phyloP scores from a whole-genome alignment of 2,113 vertebrate species.

The Embiotoca jacksoni region DNA sequence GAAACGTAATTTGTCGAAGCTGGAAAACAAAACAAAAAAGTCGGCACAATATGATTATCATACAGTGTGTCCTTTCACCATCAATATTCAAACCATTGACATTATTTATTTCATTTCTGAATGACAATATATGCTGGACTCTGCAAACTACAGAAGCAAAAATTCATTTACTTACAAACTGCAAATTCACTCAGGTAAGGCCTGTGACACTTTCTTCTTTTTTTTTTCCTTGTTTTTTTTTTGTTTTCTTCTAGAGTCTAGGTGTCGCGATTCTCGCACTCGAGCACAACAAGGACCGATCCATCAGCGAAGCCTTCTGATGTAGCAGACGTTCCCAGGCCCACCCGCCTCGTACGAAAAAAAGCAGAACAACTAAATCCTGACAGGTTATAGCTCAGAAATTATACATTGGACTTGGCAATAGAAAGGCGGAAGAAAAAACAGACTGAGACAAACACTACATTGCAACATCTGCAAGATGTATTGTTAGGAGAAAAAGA shows the following conservation, averaged over 20 bases:
- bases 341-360: constrained; percentile 47
- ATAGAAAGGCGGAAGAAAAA: constrained; percentile 74
- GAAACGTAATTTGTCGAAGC: constrained; percentile 65
- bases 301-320: constrained; percentile 35
- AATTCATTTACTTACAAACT: constrained; percentile 71
- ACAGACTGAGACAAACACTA: constrained; percentile 73
- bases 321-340: neutral
- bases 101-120: constrained; percentile 58
- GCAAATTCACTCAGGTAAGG: constrained; percentile 49
- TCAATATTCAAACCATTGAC: constrained; percentile 59
- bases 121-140: constrained; percentile 70
- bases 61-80: constrained; percentile 71
- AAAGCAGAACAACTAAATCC: constrained; percentile 61
- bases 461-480: constrained; percentile 82
- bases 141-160: constrained; percentile 77
- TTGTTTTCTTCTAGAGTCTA: constrained; percentile 31
- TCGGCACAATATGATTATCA: constrained; percentile 68
- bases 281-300: constrained; percentile 49
- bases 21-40: constrained; percentile 37
- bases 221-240: constrained; percentile 30
- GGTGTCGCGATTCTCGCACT: constrained; percentile 47
- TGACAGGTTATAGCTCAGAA: constrained; percentile 60
- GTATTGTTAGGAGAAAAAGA: constrained; percentile 82
- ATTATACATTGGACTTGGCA: constrained; percentile 68
- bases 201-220: constrained; percentile 28